A percentile compares a stretch with the other conserved stretches of the same genome.
Evolutionary conservation across 2,888 invertebrate genomes (phyloP).

Genomic region (Ophion obscuratus): DNA sequence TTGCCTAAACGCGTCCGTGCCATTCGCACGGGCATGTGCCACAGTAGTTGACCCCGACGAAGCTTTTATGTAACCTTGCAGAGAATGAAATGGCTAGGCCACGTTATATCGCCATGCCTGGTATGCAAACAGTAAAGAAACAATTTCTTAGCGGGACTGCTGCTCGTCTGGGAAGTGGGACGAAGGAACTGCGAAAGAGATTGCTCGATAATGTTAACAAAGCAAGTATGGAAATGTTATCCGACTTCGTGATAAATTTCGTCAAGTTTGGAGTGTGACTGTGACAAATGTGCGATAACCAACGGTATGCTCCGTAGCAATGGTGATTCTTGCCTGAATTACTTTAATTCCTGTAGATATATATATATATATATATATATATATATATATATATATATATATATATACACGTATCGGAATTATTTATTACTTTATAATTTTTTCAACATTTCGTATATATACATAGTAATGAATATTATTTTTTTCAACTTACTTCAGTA

Average conservation of each 20-base stretch:
- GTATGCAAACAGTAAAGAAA: constrained; percentile 26
- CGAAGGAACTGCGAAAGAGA: constrained; percentile 4
- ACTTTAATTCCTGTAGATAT: neutral
- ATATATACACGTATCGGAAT: too few species aligned
- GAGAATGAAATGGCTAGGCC: constrained; percentile 35
- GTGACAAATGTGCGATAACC: neutral
- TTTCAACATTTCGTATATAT: too few species aligned
- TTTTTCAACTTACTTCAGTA: too few species aligned
- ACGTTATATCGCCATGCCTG: constrained; percentile 14
- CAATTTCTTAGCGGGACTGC: constrained; percentile 16
- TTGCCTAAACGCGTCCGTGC: constrained; percentile 2
- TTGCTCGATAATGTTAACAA: constrained; percentile 21
- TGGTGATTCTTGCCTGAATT: neutral
- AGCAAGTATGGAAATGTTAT: neutral
- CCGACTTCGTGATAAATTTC: neutral
- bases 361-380: neutral
- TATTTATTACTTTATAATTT: neutral
- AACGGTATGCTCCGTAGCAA: neutral
- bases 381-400: neutral
- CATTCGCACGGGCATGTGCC: constrained; percentile 1
- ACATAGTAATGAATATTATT: too few species aligned
- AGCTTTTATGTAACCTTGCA: constrained; percentile 19
- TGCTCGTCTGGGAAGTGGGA: constrained; percentile 22
- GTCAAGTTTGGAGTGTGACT: neutral
- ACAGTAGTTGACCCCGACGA: constrained; percentile 11